Conservation (phyloP, 2,113 vertebrate genomes). For the Nansenia antarctica region DNA sequence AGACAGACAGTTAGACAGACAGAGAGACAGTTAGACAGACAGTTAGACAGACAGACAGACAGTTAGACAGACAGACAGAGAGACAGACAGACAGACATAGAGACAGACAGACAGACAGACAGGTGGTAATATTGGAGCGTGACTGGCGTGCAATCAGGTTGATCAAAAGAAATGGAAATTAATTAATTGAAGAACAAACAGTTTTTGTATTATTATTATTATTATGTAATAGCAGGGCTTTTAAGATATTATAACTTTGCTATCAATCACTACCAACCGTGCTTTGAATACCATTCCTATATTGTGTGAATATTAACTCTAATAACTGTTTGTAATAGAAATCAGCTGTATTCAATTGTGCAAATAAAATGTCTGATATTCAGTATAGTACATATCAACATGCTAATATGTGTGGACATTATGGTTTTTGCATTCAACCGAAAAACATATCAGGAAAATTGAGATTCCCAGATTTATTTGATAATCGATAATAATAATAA, state of each 20-base stretch:
- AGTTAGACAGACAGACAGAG: background rate
- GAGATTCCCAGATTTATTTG: too few species aligned
- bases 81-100: background rate
- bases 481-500: too few species aligned
- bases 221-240: slow-evolving; percentile 18
- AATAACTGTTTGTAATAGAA: slow-evolving; percentile 34
- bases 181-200: background rate
- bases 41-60: too few species aligned
- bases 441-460: too few species aligned
- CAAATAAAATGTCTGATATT: slow-evolving; percentile 39
- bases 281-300: slow-evolving; percentile 46
- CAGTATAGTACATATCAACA: background rate
- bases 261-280: slow-evolving; percentile 43
- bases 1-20: background rate
- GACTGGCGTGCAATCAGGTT: background rate
- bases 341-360: slow-evolving; percentile 35
- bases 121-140: too few species aligned
- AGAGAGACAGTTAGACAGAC: background rate
- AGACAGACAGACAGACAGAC: background rate
- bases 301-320: slow-evolving; percentile 26
- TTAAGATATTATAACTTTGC: slow-evolving; percentile 19
- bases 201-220: background rate
- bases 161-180: background rate
- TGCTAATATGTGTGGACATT: background rate
- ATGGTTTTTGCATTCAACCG: too few species aligned